Percentiles rank a stretch among this genome's conserved stretches.
Conservation (phyloP, 2,888 invertebrate species). For the Anorthoa munda region DNA sequence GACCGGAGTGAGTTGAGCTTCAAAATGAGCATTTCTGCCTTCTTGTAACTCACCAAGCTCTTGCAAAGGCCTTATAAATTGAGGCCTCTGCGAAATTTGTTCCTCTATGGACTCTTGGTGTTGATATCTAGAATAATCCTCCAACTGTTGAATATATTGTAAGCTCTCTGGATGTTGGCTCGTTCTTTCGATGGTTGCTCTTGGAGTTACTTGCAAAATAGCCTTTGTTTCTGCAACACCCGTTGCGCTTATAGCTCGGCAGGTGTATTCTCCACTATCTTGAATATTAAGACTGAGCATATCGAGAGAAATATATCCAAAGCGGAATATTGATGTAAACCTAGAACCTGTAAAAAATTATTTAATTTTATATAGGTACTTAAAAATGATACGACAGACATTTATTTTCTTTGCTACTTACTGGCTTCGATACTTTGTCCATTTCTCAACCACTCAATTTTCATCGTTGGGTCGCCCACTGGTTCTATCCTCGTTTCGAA, state of each 20-base stretch:
- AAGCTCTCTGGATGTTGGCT: conserved; percentile 98
- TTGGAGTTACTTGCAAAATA: conserved; percentile 94
- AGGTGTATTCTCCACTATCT: conserved; percentile 97
- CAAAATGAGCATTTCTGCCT: conserved; percentile 97
- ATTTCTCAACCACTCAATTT: conserved; percentile 98
- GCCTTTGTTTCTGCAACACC: conserved; percentile 97
- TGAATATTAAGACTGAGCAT: conserved; percentile 96
- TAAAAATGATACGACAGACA: neutral
- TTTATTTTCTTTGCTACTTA: conserved; percentile 87
- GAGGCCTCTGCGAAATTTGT: conserved; percentile 94
- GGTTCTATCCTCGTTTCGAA: conserved; percentile 99
- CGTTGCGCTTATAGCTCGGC: conserved; percentile 96
- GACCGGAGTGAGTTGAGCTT: conserved; percentile 97
- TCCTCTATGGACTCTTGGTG: conserved; percentile 96
- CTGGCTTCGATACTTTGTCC: conserved; percentile 97
- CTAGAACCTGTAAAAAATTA: conserved; percentile 94
- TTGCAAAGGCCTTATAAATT: conserved; percentile 96
- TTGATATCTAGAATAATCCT: conserved; percentile 97
- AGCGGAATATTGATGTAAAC: conserved; percentile 98
- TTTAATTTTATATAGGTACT: neutral
- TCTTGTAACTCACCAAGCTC: conserved; percentile 97
- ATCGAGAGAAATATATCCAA: conserved; percentile 99
- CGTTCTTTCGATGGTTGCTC: conserved; percentile 96
- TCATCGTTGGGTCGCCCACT: conserved; percentile 98
- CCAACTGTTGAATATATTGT: conserved; percentile 97